A percentile compares a stretch with the other conserved stretches of the same genome.
Conservation (phyloP, 2,797 vertebrate species). For the Nothura maculosa region DNA sequence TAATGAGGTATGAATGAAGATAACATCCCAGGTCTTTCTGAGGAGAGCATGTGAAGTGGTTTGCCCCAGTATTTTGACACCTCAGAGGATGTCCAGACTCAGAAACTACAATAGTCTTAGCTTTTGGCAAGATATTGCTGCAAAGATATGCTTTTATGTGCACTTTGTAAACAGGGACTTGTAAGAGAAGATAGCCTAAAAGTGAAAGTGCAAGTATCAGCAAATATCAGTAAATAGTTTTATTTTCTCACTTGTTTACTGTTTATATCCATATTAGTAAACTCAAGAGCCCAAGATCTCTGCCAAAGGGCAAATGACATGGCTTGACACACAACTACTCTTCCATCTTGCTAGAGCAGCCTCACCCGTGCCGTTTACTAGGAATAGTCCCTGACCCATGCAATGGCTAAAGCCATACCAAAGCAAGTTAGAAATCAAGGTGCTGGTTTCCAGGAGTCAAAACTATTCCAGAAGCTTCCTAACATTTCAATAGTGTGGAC, state of each 20-base stretch:
- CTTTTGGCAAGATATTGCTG: neutral
- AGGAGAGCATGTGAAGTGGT: neutral
- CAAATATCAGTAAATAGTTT: neutral
- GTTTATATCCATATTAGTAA: neutral
- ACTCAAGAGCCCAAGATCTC: neutral
- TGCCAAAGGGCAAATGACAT: neutral
- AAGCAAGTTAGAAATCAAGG: neutral
- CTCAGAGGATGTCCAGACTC: neutral
- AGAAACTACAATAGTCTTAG: neutral
- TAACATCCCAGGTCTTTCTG: neutral
- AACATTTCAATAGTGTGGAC: rapidly evolving
- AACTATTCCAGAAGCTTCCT: neutral
- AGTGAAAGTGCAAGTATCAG: neutral
- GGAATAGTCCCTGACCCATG: neutral
- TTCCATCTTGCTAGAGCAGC: neutral
- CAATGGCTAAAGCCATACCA: neutral
- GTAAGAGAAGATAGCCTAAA: neutral
- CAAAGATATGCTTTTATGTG: neutral
- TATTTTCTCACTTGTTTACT: neutral
- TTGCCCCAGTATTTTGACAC: neutral
- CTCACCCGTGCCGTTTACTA: neutral
- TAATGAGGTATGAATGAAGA: neutral
- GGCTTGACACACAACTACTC: neutral
- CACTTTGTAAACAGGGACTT: neutral
- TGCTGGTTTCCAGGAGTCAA: neutral